Evolutionary conservation across 2,113 vertebrate species (phyloP).

Genomic region (Chloropsis cyanopogon): DNA sequence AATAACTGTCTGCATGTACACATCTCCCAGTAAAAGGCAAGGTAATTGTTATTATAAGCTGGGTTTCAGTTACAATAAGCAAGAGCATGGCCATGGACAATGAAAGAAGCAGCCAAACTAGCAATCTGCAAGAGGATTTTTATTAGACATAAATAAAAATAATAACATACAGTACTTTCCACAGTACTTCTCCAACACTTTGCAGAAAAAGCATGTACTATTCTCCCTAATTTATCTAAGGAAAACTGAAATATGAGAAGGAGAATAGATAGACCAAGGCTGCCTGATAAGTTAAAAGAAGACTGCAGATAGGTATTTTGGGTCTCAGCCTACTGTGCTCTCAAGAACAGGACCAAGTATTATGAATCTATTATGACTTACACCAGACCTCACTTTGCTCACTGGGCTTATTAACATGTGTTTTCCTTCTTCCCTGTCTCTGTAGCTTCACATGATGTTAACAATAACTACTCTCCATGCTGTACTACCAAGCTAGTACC

Average conservation of each 20-base stretch:
- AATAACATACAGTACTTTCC: neutral
- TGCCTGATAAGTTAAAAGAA: neutral
- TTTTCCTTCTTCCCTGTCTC: neutral
- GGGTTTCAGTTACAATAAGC: neutral
- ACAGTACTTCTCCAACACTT: neutral
- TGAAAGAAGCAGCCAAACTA: neutral
- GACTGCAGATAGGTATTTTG: neutral
- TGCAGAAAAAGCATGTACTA: neutral
- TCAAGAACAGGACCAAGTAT: neutral
- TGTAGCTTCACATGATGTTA: neutral
- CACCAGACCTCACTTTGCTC: neutral
- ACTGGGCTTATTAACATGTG: neutral
- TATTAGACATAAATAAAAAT: neutral
- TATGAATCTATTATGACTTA: neutral
- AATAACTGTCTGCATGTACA: conserved; percentile 11
- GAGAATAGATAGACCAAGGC: neutral
- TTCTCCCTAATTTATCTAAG: neutral
- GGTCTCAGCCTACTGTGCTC: neutral
- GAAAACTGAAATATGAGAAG: neutral
- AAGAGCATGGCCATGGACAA: neutral
- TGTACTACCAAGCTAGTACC: neutral
- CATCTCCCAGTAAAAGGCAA: neutral
- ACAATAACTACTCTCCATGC: neutral
- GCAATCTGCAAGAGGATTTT: neutral
- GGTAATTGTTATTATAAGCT: neutral